These are phyloP conservation scores for Brachionus plicatilis DNA, from an alignment of 1,140 invertebrate species.

Conservation along the genomic window DNA sequence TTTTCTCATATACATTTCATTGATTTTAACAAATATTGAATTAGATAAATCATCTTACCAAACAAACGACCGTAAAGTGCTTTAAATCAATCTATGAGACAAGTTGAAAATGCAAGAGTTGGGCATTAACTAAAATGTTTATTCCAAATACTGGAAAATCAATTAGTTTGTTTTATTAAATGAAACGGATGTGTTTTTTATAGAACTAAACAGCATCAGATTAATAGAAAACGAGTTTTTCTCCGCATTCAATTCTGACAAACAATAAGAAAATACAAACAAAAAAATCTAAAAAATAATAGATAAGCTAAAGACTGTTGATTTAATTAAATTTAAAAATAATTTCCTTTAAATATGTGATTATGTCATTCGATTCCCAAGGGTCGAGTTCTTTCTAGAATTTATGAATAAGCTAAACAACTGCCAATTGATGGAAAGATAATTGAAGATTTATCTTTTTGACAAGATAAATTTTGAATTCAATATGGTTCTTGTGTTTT, in stretches of 20 bases:
- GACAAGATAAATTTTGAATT: not conserved
- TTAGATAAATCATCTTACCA: not conserved
- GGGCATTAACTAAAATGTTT: not conserved
- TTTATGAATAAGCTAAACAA: not conserved
- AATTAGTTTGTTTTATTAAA: not conserved
- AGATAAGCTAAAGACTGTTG: not conserved
- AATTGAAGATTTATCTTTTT: not conserved
- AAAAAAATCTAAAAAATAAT: not conserved
- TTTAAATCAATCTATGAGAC: not conserved
- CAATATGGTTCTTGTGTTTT: not conserved
- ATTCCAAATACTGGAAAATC: not conserved
- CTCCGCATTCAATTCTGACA: not conserved
- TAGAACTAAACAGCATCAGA: not conserved
- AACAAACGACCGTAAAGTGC: not conserved
- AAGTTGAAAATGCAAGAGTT: not conserved
- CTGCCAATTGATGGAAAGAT: not conserved
- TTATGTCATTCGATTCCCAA: not conserved
- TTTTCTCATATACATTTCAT: not conserved
- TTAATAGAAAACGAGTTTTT: not conserved
- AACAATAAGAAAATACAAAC: not conserved
- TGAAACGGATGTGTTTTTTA: not conserved
- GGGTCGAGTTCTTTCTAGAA: not conserved
- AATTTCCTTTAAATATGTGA: not conserved
- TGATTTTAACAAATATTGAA: not conserved
- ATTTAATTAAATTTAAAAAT: not conserved